phyloP scores from a whole-genome alignment of 2,888 invertebrate species.

The Cephus spinipes region DNA sequence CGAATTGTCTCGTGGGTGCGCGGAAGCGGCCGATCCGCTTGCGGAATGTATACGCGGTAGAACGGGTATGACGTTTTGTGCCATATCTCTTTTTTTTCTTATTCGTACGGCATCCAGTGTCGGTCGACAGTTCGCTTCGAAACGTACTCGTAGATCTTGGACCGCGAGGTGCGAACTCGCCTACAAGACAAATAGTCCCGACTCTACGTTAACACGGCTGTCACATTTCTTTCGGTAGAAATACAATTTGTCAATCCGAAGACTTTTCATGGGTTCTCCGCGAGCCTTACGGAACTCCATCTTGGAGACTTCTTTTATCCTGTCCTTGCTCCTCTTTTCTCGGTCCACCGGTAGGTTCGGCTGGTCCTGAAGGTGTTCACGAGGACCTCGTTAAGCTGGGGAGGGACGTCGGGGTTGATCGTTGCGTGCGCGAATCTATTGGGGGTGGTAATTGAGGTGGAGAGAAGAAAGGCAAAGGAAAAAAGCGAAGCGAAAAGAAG shows the following conservation, averaged over 20 bases:
- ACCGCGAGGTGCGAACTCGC: neutral
- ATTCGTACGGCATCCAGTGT: neutral
- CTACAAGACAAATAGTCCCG: neutral
- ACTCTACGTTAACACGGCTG: neutral
- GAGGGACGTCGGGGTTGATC: neutral
- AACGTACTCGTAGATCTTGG: neutral
- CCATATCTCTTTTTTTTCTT: neutral
- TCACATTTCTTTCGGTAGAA: neutral
- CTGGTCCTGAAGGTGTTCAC: neutral
- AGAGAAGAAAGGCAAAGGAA: neutral
- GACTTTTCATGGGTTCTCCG: neutral
- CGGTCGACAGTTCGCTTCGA: neutral
- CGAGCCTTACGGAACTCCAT: neutral
- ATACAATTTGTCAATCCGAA: neutral
- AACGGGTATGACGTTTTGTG: neutral
- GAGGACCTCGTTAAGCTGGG: neutral
- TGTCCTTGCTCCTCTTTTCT: neutral
- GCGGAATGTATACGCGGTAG: neutral
- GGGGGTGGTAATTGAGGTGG: neutral
- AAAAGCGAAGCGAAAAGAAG: neutral
- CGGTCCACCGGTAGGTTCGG: neutral
- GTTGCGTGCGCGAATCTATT: neutral
- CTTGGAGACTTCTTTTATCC: neutral
- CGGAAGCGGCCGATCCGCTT: neutral
- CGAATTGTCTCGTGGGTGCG: neutral